Evolutionary conservation across 2,888 invertebrate genomes (phyloP), one percentile per base, ranked within the genome.

Genomic region (Pterostichus niger): DNA sequence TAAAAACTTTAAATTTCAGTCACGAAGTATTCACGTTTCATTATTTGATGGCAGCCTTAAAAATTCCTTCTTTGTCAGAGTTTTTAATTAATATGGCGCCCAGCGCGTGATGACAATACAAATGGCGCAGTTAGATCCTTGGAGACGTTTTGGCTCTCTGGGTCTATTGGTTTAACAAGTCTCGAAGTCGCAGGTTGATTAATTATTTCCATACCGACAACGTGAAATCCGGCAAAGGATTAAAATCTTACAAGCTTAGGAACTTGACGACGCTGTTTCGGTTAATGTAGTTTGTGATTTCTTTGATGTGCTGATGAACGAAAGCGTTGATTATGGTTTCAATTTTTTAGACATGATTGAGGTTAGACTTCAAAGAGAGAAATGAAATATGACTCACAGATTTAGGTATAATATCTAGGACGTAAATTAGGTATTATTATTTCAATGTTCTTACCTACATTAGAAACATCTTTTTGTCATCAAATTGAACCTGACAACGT

Each of bases 11-110:
- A 49, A 75, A 75, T 75, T 75, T 49, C 46, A 31, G 49, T 75
- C 75, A 75, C 75, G 75, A 24, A n/a, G 13, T 49, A 24, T 64
- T 33, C 64, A 64, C 64, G 33, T 11, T 49, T 24, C 64, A 31
- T 64, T 64, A 31, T 33, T 64, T 64, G 35, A 31, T 17, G 59
- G 6, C 24, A 24, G 64, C 24, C 31, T 17, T 15, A 49, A 46
- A 33, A 52, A 33, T 33, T 75, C n/a, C 17, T 10, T 31, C 64
- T 64, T 64, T 64, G 64, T 54, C 54, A 35, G 56, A 77, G 40
- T 77, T 77, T 77, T 77, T 77, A 77, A 56, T 77, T 77, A 77
- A 77, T 77, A 77, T 35, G 77, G 35, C 54, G 77, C 7, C 54
- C 17, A 15, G 56, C 17, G 17, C 77, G 77, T 77, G 77, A 77